Percentiles rank a stretch among this genome's conserved stretches.
phyloP scores from a whole-genome alignment of 1,140 invertebrate genomes.

The Sminthurides bifidus region DNA sequence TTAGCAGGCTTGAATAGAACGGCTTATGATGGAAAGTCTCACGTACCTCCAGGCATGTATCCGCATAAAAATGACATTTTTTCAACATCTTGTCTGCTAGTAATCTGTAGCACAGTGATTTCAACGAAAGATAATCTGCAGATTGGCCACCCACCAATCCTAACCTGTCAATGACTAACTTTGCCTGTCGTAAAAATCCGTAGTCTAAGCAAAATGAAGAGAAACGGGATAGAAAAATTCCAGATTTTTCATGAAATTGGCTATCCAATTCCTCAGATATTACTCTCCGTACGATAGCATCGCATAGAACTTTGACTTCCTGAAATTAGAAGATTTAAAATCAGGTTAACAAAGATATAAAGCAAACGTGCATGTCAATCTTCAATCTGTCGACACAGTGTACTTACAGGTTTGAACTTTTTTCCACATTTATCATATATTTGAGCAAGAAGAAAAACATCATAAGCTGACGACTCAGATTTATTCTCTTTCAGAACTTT shows the following conservation, averaged over 20 bases:
- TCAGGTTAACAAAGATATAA: too few relatives aligned
- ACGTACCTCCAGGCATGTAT: neutral
- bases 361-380: too few relatives aligned
- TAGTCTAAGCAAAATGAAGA: constrained; percentile 4
- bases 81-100: neutral
- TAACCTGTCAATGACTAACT: neutral
- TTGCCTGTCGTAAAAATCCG: neutral
- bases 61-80: neutral
- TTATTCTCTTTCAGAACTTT: neutral
- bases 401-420: constrained; percentile 1
- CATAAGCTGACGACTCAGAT: neutral
- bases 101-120: neutral
- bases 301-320: neutral
- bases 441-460: constrained; percentile 1
- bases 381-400: neutral
- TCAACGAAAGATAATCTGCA: neutral
- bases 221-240: neutral
- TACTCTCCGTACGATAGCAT: neutral
- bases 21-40: too few relatives aligned
- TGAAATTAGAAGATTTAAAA: neutral
- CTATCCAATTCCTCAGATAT: neutral
- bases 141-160: neutral
- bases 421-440: neutral
- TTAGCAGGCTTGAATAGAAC: too few relatives aligned
- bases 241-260: neutral